Evolutionary conservation across 2,113 vertebrate species (phyloP).

Genomic region (Phalacrocorax carbo): DNA sequence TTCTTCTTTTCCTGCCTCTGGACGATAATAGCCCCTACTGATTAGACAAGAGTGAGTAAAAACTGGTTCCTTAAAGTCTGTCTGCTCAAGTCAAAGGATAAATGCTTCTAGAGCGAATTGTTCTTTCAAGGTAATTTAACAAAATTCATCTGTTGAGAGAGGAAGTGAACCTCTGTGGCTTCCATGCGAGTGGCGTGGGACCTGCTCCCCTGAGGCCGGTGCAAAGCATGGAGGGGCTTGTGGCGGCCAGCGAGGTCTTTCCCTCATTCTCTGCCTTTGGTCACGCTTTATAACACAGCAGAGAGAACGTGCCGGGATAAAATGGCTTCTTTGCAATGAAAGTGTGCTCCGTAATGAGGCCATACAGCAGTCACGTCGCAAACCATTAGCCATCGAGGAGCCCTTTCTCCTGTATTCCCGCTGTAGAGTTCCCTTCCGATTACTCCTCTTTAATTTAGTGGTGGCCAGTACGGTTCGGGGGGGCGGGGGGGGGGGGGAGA

Average conservation of each 20-base stretch:
- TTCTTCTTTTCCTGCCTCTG: constrained; percentile 35
- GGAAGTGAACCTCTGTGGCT: background rate
- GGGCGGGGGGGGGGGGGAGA: accelerated
- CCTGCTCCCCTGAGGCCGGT: background rate
- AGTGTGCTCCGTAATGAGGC: background rate
- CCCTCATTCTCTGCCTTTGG: background rate
- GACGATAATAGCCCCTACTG: constrained; percentile 14
- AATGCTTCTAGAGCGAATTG: background rate
- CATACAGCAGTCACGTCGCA: accelerated
- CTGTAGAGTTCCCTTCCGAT: background rate
- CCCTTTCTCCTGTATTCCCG: background rate
- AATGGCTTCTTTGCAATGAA: background rate
- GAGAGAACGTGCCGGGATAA: background rate
- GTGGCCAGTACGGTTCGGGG: accelerated
- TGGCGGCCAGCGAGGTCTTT: background rate
- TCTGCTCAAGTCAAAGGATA: background rate
- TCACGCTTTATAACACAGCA: too few species aligned
- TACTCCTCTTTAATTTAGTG: accelerated
- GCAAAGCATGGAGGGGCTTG: background rate
- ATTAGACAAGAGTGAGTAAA: background rate
- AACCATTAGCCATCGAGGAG: accelerated
- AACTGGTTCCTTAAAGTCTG: background rate
- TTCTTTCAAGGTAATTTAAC: background rate
- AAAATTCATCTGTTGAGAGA: background rate
- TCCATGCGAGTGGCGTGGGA: accelerated